Base-by-base conservation (phyloP, 2,113 vertebrate genomes). In the Polypterus bichir region DNA sequence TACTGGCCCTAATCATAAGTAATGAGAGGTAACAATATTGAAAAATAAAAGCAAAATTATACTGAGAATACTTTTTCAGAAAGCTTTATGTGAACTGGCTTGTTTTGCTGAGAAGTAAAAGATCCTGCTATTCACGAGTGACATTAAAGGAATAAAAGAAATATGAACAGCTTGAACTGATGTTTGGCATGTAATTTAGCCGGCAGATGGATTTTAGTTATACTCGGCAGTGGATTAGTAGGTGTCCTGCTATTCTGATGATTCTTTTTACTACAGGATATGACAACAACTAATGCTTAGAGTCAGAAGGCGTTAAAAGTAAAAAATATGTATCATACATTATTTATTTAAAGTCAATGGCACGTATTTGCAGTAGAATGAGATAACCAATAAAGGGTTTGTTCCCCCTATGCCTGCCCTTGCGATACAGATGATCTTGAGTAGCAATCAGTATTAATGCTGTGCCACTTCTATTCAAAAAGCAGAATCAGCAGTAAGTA, bases 121-220 rank as follows among this genome's bases (percentile, higher is more conserved):
- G 72, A 69, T 59, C 64, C 66, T 72, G 74, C 77, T 70, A 74
- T 69, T 77, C 72, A 66, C 67, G 72, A 70, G 71, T 72, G 71
- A 76, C 67, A 68, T 68, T 63, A 69, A 70, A 61, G 68, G 65
- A 65, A 62, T 54, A 27, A 27, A 27, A 27, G 57, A 69, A 71
- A 72, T 75, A 69, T 65, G 66, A 66, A 70, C 67, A 60, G 66
- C 72, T 74, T 77, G 68, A 72, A 73, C 78, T 79, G 76, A 80
- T 76, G 76, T 71, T 71, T 81, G 78, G 78, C 76, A 75, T 71
- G 78, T 81, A 79, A 82, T 81, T 77, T 77, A 64, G 71, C 76
- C 78, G 81, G 78, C 81, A 81, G 81, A 82, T 82, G 83, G 79
- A 76, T 81, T 81, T 79, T 61, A 67, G 75, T 79, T 80, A 81